A percentile compares a stretch with the other conserved stretches of the same genome.
Evolutionary conservation across 2,797 vertebrate species (phyloP).

Genomic region (Thamnophis elegans): DNA sequence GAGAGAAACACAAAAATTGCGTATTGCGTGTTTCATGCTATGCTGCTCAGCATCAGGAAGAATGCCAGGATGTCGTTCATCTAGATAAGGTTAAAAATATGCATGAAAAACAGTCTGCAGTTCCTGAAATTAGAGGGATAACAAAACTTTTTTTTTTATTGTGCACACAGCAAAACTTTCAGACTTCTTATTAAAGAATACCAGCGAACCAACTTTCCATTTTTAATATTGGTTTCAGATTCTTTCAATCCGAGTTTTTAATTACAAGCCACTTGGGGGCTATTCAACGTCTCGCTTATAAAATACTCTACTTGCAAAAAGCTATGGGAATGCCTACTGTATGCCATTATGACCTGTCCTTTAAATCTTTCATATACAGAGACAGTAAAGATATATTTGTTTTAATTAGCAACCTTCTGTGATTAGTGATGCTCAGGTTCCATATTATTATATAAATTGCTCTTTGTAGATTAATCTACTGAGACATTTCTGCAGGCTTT

Average conservation of each 20-base stretch:
- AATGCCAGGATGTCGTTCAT: conserved; percentile 32
- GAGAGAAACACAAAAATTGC: background rate
- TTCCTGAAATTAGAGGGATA: conserved; percentile 3
- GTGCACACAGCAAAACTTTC: background rate
- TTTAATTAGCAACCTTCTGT: background rate
- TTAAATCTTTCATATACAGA: background rate
- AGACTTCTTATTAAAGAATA: background rate
- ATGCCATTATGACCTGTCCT: background rate
- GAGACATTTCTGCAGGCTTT: background rate
- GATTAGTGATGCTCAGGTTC: background rate
- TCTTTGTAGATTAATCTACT: background rate
- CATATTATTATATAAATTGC: background rate
- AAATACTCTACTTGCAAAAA: too few species aligned
- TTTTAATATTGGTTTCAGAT: background rate
- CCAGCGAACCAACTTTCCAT: background rate
- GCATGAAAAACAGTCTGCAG: background rate
- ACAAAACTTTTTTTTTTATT: background rate
- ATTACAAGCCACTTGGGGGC: background rate
- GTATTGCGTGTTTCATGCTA: background rate
- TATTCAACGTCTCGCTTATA: background rate
- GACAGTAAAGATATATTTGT: background rate
- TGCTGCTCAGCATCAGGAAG: conserved; percentile 34
- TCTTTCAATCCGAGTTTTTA: background rate
- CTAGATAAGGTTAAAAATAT: conserved; percentile 47
- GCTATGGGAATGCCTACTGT: background rate